Evolutionary conservation across 2,888 invertebrate genomes (phyloP), one percentile per base, ranked within the genome.

Genomic region (Hartigia nigra): DNA sequence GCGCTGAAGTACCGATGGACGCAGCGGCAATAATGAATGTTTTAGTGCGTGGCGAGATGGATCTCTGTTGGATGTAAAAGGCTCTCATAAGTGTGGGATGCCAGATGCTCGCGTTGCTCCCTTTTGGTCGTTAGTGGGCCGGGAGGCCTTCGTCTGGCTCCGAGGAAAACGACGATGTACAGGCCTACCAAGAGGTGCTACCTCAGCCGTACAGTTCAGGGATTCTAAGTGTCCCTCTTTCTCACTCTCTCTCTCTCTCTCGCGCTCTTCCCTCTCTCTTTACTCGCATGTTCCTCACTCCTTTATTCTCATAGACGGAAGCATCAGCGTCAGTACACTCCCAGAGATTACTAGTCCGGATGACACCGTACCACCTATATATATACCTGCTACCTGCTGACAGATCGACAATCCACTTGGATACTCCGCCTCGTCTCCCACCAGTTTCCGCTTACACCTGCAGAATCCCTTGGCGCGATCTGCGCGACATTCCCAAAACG

Each of bases 101-200:
- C 76, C 75, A 72, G 75, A 35, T 36, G 35, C 76, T 76, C 75
- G 70, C 78, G 77, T 74, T 69, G 74, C 74, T 72, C 81, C 86
- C 80, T 83, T 83, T 82, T 76, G 84, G 82, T 83, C 85, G 84
- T 86, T 85, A 86, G 85, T 78, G 75, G 78, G 80, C 83, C 85
- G 82, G 82, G 84, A 74, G 75, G 75, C 39, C 23, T 55, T 55
- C 39, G 39, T 55, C 39, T 55, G 39, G 39, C 39, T 14, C 39
- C 23, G 39, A 55, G 39, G 39, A 55, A 55, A 23, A 55, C 39
- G 39, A 55, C 23, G 39, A 55, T 14, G 39, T 55, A 55, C 14
- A 23, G 31, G 31, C 32, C 72, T 72, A 72, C 72, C 72, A 12
- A 32, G 31, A 72, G 72, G 72, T 31, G 72, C 72, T 72, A 72